Evolutionary conservation across 2,113 vertebrate species (phyloP).

Genomic region (Perca fluviatilis): DNA sequence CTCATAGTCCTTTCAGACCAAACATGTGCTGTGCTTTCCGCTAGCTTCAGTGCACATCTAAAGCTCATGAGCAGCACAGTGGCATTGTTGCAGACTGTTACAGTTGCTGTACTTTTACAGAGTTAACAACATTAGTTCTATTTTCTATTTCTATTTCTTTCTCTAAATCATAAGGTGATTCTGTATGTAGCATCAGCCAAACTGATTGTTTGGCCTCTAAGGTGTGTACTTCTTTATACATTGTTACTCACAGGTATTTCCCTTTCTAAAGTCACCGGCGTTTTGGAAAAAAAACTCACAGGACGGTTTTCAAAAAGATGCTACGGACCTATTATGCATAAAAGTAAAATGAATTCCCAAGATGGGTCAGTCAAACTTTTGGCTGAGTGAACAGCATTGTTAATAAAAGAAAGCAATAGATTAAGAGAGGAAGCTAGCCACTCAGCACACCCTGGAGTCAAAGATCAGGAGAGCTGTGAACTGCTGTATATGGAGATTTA

Average conservation of each 20-base stretch:
- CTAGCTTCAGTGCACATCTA: too few species aligned
- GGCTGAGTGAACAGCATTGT: constrained; percentile 18
- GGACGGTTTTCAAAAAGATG: constrained; percentile 12
- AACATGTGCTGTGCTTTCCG: too few species aligned
- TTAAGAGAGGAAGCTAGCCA: not conserved
- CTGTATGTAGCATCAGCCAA: constrained; percentile 11
- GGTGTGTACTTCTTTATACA: constrained; percentile 18
- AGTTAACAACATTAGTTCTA: not conserved
- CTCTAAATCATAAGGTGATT: constrained; percentile 6
- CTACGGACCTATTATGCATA: constrained; percentile 23
- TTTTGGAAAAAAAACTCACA: constrained; percentile 11
- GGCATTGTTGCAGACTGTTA: not conserved
- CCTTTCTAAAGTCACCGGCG: constrained; percentile 12
- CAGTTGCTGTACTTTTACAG: constrained; percentile 7
- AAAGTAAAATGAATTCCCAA: constrained; percentile 27
- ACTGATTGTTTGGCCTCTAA: constrained; percentile 25
- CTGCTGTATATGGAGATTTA: not conserved
- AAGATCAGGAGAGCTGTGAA: not conserved
- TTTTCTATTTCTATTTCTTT: constrained; percentile 12
- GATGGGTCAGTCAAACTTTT: constrained; percentile 10
- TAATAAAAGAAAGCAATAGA: not conserved
- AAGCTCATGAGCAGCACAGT: too few species aligned
- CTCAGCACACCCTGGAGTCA: not conserved
- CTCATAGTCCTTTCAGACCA: too few species aligned
- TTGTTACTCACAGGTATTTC: constrained; percentile 45